Evolutionary conservation across 2,113 vertebrate species (phyloP).

Genomic region (Recurvirostra avosetta): DNA sequence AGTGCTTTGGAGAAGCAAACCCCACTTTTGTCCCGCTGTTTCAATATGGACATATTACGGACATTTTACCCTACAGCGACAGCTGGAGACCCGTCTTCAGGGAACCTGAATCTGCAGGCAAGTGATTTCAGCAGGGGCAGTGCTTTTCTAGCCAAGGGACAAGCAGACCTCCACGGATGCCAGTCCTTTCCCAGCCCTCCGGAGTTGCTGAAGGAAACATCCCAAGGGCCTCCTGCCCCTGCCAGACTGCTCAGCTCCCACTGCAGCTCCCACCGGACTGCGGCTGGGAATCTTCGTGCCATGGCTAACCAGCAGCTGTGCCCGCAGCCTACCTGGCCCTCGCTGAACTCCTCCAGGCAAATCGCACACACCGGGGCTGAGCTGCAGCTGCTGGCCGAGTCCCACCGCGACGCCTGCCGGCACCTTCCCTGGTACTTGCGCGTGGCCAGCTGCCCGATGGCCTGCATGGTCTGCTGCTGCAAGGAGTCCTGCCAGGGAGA

Average conservation of each 20-base stretch:
- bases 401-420: constrained; percentile 68
- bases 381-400: constrained; percentile 88
- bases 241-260: not conserved
- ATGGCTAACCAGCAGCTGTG: not conserved
- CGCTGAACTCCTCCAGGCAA: constrained; percentile 95
- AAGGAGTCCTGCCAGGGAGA: constrained; percentile 81
- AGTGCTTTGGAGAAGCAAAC: not conserved
- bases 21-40: not conserved
- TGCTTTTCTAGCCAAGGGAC: not conserved
- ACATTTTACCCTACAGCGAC: not conserved
- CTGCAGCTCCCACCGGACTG: rapidly evolving
- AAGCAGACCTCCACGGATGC: not conserved
- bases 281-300: rapidly evolving
- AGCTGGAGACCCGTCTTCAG: not conserved
- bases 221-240: not conserved
- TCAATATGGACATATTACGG: not conserved
- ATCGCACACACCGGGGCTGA: constrained; percentile 91
- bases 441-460: constrained; percentile 86
- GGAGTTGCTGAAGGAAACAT: not conserved
- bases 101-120: not conserved
- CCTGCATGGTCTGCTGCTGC: constrained; percentile 90
- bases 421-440: constrained; percentile 82
- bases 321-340: constrained; percentile 85
- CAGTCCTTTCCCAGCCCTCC: not conserved
- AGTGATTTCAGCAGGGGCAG: not conserved